Base-by-base conservation (phyloP, 2,888 invertebrate species). In the Acleris laterana region DNA sequence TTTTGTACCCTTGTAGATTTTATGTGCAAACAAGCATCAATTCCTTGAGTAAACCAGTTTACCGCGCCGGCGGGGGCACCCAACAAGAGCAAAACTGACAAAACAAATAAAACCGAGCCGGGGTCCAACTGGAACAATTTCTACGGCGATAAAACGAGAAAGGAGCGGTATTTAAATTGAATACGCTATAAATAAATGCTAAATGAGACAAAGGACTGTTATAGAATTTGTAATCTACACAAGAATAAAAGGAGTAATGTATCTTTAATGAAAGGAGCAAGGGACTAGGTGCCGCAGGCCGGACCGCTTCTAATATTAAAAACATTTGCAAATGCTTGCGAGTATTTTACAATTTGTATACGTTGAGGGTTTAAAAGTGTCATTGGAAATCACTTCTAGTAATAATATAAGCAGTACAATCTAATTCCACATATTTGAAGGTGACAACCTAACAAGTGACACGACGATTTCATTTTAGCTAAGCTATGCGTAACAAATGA, bases 181-280 rank as follows among this genome's bases (percentile, higher is more conserved):
- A 89, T 86, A 85, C 86, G 83, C 85, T 88, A 88, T 90, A 88
- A 90, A 90, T 90, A 90, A 89, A 90, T 88, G 84, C 82, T 88
- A 88, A 90, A 89, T 87, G 89, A 90, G 89, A 91, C 90, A 90
- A 90, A 89, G 86, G 86, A 86, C 85, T 87, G 84, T 76, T 83
- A 83, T 85, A 86, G 81, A 85, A 86, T 88, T 85, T 83, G 82
- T 87, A 85, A 85, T 85, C 85, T 85, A 87, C 89, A 89, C 85
- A 87, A 83, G 85, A 86, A 85, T 85, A 88, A 88, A 89, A 85
- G 83, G 85, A 84, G 86, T 85, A 85, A 89, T 85, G 87, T 88
- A 82, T 87, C 84, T 86, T 85, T 87, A 88, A 89, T 88, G 85
- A 87, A 86, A 87, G 80, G 71, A 80, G 79, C 77, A 78, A 74